Percentiles rank a stretch among this genome's conserved stretches.
phyloP scores from a whole-genome alignment of 2,797 vertebrate genomes.

The Borostomias antarcticus region DNA sequence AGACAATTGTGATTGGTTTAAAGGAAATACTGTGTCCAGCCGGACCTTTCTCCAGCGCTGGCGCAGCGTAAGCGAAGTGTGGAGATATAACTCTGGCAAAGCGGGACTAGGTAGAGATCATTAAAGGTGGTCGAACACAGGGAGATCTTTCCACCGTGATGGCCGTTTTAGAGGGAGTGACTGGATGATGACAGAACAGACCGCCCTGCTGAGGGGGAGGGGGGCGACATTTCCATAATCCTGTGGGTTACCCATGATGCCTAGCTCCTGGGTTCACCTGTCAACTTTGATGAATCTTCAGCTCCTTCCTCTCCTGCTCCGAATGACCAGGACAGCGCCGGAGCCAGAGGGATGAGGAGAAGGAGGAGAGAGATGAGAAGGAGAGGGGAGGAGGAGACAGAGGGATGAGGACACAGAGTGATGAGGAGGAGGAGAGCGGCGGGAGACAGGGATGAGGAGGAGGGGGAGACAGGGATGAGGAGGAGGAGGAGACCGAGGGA shows the following conservation, averaged over 20 bases:
- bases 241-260: slow-evolving; percentile 80
- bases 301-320: slow-evolving; percentile 82
- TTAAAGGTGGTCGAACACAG: too few species aligned
- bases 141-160: slow-evolving; percentile 30
- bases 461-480: slow-evolving; percentile 55
- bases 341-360: slow-evolving; percentile 49
- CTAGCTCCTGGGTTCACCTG: slow-evolving; percentile 86
- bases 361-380: slow-evolving; percentile 28
- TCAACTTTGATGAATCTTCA: slow-evolving; percentile 91
- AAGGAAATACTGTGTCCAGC: too few species aligned
- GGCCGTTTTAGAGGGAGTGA: slow-evolving; percentile 37
- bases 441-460: slow-evolving; percentile 28
- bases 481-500: slow-evolving; percentile 27
- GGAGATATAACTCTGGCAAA: too few species aligned
- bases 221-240: slow-evolving; percentile 79
- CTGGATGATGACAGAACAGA: slow-evolving; percentile 47
- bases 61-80: too few species aligned
- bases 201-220: slow-evolving; percentile 43
- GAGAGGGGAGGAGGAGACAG: slow-evolving; percentile 59
- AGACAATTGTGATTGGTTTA: too few species aligned
- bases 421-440: slow-evolving; percentile 28
- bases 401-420: slow-evolving; percentile 53
- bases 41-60: too few species aligned
- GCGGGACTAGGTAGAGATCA: too few species aligned
- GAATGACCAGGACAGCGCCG: slow-evolving; percentile 71